phyloP scores from a whole-genome alignment of 2,797 vertebrate genomes.

The Hirundo rustica region DNA sequence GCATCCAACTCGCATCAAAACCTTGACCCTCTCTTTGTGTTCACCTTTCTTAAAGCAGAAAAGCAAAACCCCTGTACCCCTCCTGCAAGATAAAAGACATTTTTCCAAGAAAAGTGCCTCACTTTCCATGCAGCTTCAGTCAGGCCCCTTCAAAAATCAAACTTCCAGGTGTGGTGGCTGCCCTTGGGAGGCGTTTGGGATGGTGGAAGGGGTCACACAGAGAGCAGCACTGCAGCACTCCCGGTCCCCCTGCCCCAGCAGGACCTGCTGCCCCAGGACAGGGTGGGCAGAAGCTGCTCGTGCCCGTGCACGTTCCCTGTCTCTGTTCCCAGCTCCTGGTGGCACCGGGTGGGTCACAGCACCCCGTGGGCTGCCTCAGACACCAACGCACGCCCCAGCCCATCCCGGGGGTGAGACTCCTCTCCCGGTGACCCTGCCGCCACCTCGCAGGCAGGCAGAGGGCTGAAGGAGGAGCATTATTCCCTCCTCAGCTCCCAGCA shows the following conservation, averaged over 20 bases:
- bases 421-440: fast-evolving
- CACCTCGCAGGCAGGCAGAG: background rate
- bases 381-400: fast-evolving
- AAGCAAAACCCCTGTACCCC: fast-evolving
- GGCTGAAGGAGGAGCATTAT: background rate
- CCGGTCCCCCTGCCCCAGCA: fast-evolving
- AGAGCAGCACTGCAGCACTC: fast-evolving
- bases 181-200: background rate
- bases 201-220: background rate
- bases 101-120: background rate
- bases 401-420: fast-evolving
- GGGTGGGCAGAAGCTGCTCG: background rate
- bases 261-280: fast-evolving
- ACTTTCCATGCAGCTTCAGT: background rate
- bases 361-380: fast-evolving
- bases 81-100: background rate
- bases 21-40: fast-evolving
- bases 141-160: background rate
- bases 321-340: fast-evolving
- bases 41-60: background rate
- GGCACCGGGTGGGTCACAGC: background rate
- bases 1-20: fast-evolving
- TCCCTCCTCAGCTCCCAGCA: slow-evolving; percentile 13
- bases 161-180: background rate
- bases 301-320: fast-evolving